Conservation (phyloP, 2,113 vertebrate genomes). For the Grallaria varia region DNA sequence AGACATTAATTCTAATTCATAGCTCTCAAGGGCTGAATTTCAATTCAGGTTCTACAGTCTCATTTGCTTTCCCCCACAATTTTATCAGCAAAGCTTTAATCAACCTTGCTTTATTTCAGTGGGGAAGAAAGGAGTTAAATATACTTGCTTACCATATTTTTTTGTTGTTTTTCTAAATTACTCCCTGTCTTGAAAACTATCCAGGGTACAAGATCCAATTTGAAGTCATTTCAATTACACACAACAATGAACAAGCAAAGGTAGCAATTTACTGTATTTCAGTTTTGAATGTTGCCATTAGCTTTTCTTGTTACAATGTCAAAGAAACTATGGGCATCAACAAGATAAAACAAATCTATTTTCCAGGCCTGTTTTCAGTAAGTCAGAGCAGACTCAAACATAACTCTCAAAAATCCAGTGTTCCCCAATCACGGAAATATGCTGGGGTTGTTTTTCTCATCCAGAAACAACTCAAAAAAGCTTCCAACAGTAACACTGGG, state of each 20-base stretch:
- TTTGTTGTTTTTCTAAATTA: constrained; percentile 7
- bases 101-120: neutral
- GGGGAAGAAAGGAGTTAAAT: neutral
- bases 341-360: neutral
- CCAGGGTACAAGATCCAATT: constrained; percentile 13
- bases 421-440: neutral
- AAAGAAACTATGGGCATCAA: neutral
- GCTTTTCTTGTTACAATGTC: constrained; percentile 31
- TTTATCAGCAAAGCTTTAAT: neutral
- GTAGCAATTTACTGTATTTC: constrained; percentile 25
- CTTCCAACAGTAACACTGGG: neutral
- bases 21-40: neutral
- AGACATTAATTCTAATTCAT: neutral
- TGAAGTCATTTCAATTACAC: constrained; percentile 54
- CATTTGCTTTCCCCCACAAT: neutral
- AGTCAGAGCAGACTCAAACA: neutral
- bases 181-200: constrained; percentile 8
- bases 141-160: neutral
- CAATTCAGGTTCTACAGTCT: neutral
- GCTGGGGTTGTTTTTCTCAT: neutral
- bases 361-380: neutral
- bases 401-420: neutral
- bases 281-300: constrained; percentile 28
- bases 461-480: neutral
- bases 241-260: constrained; percentile 45